Base-by-base conservation (phyloP, 1,140 invertebrate species). In the Drosophila navojoa region DNA sequence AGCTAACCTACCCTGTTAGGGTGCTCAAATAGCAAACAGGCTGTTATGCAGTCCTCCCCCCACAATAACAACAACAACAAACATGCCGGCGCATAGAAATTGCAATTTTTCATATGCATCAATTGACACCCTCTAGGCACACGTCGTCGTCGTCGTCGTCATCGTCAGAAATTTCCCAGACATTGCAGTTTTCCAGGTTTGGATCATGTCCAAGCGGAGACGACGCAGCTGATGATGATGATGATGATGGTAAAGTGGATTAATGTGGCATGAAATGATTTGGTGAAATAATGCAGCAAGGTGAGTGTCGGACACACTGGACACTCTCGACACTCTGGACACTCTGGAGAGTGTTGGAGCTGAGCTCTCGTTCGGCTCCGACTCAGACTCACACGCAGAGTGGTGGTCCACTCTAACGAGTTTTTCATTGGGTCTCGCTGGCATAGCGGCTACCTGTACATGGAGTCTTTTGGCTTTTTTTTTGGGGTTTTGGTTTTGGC, bases 191-290 rank as follows among this genome's bases (percentile, higher is more conserved):
- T 55, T 64, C 52, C 50, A 52, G 53, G 27, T 35, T 15, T 7
- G 57, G 49, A 49, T 61, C 44, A 63, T 75, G 73, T 71, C 69
- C 73, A 66, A 70, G 42, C 53, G 58, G 53, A 57, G 70, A 38
- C 27, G 64, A 44, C 74, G 67, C 53, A 59, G 27, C 32, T 45
- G 71, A 32, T 44, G 81, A 81, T 81, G 76, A 71, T 81, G 76
- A 71, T 89, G 84, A 71, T 87, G 84, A 87, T 87, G 85, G 84
- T 89, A 89, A 89, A 89, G 84, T 89, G 84, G 84, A 89, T 89
- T 89, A 89, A 89, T 89, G 85, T 89, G 84, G 84, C 84, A 89
- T 89, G 84, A 89, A 89, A 89, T 89, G 84, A 89, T 89, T 89
- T 89, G 82, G 72, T 87, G 82, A 89, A 87, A 87, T 86, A 86